phyloP scores from a whole-genome alignment of 2,113 vertebrate genomes.

The Ochotona curzoniae region DNA sequence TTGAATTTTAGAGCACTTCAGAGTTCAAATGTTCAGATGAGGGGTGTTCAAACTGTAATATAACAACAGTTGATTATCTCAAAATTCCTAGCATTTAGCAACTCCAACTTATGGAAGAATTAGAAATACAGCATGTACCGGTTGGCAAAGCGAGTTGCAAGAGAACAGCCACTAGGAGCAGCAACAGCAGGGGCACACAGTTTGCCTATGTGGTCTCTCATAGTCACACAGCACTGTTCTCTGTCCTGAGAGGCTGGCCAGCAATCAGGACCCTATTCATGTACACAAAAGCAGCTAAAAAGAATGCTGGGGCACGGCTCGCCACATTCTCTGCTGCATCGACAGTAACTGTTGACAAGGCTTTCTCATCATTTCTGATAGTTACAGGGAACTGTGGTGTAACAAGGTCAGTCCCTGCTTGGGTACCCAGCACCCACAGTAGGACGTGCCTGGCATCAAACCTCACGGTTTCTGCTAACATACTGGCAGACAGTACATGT shows the following conservation, averaged over 20 bases:
- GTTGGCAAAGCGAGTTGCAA: conserved; percentile 49
- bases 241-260: neutral
- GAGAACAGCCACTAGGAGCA: conserved; percentile 32
- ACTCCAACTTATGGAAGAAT: conserved; percentile 16
- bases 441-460: no score
- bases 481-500: no score
- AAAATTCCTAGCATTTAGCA: conserved; percentile 50
- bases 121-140: conserved; percentile 23
- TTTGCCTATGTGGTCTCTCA: neutral
- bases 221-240: conserved; percentile 14
- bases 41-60: neutral
- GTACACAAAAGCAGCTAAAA: neutral
- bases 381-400: no score
- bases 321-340: neutral
- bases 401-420: no score
- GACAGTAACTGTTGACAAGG: neutral
- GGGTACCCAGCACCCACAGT: no score
- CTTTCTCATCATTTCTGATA: conserved; percentile 44
- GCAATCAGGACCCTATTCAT: conserved; percentile 14
- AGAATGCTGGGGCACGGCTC: neutral
- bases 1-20: neutral
- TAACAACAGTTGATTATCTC: neutral
- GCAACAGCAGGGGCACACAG: neutral
- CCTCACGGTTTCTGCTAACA: no score
- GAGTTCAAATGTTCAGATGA: neutral